A percentile compares a stretch with the other conserved stretches of the same genome.
phyloP scores from a whole-genome alignment of 2,797 vertebrate genomes.

The Melanotaenia parkinsoni region DNA sequence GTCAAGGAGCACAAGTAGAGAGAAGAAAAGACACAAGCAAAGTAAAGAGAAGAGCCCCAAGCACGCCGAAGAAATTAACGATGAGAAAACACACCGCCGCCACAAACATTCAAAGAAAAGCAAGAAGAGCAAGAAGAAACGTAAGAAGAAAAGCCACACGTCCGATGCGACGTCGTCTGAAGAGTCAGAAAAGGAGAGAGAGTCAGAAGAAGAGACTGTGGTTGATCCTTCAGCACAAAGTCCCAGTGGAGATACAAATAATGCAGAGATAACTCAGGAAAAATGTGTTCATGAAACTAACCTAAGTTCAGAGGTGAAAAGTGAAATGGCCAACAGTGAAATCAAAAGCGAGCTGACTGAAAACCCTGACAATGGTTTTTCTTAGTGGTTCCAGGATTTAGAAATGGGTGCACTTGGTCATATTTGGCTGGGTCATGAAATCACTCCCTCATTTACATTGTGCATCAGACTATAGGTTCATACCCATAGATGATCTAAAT shows the following conservation, averaged over 20 bases:
- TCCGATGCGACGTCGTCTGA: constrained; percentile 66
- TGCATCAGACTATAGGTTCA: background rate
- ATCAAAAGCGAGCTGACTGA: constrained; percentile 12
- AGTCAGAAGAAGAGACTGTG: constrained; percentile 19
- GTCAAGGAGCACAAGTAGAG: constrained; percentile 61
- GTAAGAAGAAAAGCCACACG: constrained; percentile 72
- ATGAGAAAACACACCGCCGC: constrained; percentile 30
- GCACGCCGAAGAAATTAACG: constrained; percentile 25
- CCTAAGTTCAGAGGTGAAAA: constrained; percentile 13
- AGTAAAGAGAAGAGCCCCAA: constrained; percentile 63
- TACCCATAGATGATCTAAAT: background rate
- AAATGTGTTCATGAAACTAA: constrained; percentile 1
- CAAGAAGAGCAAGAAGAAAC: constrained; percentile 85
- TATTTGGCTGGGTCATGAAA: no score
- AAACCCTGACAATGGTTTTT: constrained; percentile 2
- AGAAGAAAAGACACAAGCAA: constrained; percentile 29
- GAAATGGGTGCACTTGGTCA: background rate
- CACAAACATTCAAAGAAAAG: constrained; percentile 83
- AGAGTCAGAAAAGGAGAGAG: constrained; percentile 69
- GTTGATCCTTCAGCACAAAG: background rate
- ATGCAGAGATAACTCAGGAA: constrained; percentile 10
- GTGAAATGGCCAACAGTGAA: constrained; percentile 10
- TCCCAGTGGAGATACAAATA: constrained; percentile 8
- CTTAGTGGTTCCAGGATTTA: background rate
- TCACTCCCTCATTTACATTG: background rate